Conservation (phyloP, 2,113 vertebrate genomes). For the Tonatia bakeri region DNA sequence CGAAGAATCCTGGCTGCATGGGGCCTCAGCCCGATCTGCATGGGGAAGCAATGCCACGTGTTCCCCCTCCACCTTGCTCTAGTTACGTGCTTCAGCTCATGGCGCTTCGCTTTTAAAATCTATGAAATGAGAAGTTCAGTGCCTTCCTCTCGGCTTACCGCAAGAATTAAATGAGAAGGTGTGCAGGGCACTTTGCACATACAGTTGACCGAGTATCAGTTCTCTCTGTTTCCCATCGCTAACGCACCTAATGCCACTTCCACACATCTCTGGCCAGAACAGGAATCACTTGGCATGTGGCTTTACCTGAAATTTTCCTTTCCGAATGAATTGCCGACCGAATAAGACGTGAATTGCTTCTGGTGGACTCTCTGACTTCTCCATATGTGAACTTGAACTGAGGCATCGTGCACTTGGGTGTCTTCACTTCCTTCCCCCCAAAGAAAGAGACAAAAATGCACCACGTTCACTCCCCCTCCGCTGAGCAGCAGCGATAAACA, state of each 20-base stretch:
- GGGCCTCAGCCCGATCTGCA: not conserved
- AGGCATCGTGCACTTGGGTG: not conserved
- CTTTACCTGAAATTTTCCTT: not conserved
- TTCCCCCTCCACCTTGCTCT: not conserved
- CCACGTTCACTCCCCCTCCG: not conserved
- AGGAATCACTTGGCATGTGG: not conserved
- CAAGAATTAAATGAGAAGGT: not conserved
- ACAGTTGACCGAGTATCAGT: accelerated
- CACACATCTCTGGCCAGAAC: not conserved
- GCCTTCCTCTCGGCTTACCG: not conserved
- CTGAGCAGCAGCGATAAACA: not conserved
- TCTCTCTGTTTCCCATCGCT: not conserved
- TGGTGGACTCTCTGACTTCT: not conserved
- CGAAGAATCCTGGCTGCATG: accelerated
- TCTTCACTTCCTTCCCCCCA: not conserved
- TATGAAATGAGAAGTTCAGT: not conserved
- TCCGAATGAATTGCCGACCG: not conserved
- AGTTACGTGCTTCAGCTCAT: not conserved
- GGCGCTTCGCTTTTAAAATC: not conserved
- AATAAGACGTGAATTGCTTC: not conserved
- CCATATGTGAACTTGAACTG: not conserved
- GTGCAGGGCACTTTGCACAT: accelerated
- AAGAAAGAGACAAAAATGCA: not conserved
- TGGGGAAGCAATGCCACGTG: not conserved
- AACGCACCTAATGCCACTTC: not conserved